Evolutionary conservation across 2,797 vertebrate genomes (phyloP), one percentile per base, ranked within the genome.

Genomic region (Danio albolineatus): DNA sequence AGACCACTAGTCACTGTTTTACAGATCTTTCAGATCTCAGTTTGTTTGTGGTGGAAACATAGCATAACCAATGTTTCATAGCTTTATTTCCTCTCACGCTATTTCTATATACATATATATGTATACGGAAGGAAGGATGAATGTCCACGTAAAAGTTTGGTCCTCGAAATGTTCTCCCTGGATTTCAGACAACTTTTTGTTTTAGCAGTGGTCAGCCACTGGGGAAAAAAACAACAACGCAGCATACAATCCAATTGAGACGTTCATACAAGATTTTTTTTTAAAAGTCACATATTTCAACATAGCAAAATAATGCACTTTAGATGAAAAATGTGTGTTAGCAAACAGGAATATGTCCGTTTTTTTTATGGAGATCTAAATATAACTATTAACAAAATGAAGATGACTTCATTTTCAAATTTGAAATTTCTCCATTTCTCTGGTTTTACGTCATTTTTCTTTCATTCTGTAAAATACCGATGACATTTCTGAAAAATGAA

Each of bases 41-140:
- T 66, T 76, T n/a, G 65, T 71, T 72, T 70, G 54, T 60, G 43
- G 54, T 60, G 38, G 36, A 70, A 51, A 9, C 54, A 6, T 38
- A 54, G 14, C 1, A 48, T 60, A 8, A 60, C 44, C 54, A 21
- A 0, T 77, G 28, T 69, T 43, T 73, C 12, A 14, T 16, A 36
- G 28, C 41, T 48, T 78, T 17, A 46, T 65, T 64, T 13, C 17
- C 46, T 76, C 38, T 36, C 49, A 12, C 4, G 16, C 38, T 43
- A 8, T 66, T 54, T 76, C 62, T 54, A 53, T 49, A 28, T 28
- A 28, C 28, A 28, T 28, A 28, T 28, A n/a, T 43, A 49, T 57
- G 2, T 66, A 77, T 48, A 43, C n/a, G 7, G 10, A 51, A 17
- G 43, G 28, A 77, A 19, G 28, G 75, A 19, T 10, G 2, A 56